A percentile compares a stretch with the other conserved stretches of the same genome.
These are phyloP conservation scores for Coturnix japonica DNA, from an alignment of 2,113 vertebrate species.

Conservation along the genomic window DNA sequence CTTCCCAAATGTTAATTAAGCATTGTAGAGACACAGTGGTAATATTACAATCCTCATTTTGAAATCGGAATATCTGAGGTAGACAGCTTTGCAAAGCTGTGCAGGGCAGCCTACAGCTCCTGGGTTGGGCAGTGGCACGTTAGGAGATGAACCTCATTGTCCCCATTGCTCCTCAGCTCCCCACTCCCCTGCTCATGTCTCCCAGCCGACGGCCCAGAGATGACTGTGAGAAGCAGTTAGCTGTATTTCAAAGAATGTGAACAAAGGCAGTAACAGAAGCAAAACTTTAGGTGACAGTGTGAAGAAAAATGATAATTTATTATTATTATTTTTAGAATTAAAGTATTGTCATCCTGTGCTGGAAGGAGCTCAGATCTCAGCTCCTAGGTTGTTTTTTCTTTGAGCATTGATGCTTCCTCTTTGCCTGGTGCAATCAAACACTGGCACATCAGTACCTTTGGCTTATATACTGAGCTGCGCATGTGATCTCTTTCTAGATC, in stretches of 20 bases:
- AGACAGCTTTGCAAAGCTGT: not conserved
- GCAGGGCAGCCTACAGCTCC: constrained; percentile 35
- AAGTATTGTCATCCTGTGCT: not conserved
- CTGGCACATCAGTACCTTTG: constrained; percentile 23
- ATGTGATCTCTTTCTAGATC: not conserved
- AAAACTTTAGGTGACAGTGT: not conserved
- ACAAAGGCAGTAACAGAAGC: constrained; percentile 17
- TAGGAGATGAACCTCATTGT: not conserved
- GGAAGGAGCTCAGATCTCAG: constrained; percentile 26
- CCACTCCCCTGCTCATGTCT: fast-evolving
- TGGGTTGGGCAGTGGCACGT: not conserved
- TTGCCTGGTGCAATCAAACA: constrained; percentile 8
- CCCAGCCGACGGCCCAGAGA: not conserved
- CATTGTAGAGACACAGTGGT: not conserved
- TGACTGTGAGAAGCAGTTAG: constrained; percentile 2
- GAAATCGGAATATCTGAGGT: not conserved
- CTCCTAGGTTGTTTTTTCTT: not conserved
- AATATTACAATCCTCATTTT: not conserved
- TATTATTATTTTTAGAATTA: not conserved
- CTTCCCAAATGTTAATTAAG: constrained; percentile 26
- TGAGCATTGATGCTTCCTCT: constrained; percentile 21
- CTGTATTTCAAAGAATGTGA: constrained; percentile 1
- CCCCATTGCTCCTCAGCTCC: not conserved
- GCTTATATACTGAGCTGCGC: not conserved
- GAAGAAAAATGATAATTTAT: not conserved